Evolutionary conservation across 2,888 invertebrate genomes (phyloP).

Genomic region (Nemapogon koenigi): DNA sequence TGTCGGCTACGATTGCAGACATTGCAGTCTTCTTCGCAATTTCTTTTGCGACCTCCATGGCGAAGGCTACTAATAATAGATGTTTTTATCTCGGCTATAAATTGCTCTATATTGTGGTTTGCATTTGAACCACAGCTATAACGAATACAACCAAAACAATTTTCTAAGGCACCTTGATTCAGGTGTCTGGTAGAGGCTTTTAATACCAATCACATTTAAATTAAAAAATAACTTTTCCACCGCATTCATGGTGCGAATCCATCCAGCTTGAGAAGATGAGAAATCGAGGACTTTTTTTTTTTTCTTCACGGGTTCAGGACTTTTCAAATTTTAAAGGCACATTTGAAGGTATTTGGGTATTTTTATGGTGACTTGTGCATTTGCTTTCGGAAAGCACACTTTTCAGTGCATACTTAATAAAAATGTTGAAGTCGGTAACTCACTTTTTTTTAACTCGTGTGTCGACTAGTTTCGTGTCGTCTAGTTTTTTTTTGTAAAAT

Average conservation of each 20-base stretch:
- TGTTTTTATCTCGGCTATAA: conserved; percentile 18
- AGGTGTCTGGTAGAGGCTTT: conserved; percentile 16
- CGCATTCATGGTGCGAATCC: conserved; percentile 5
- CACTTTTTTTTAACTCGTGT: no score
- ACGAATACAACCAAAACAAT: conserved; percentile 16
- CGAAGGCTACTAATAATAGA: conserved; percentile 14
- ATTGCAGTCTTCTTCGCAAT: conserved; percentile 17
- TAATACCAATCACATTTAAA: conserved; percentile 9
- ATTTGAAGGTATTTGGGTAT: no score
- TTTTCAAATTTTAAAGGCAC: no score
- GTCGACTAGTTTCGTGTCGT: no score
- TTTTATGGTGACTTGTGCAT: no score
- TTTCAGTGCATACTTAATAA: no score
- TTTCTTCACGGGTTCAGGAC: no score
- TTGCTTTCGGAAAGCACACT: no score
- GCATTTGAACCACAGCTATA: conserved; percentile 19
- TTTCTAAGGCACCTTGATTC: conserved; percentile 18
- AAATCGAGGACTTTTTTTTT: no score
- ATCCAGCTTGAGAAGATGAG: conserved; percentile 4
- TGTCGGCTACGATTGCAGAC: neutral
- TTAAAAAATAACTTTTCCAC: neutral
- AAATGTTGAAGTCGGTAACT: no score
- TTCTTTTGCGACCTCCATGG: conserved; percentile 10
- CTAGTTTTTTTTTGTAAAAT: no score
- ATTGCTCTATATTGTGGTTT: conserved; percentile 19